A percentile compares a stretch with the other conserved stretches of the same genome.
Evolutionary conservation across 2,888 invertebrate species (phyloP).

Genomic region (Meiosimyza platycephala): DNA sequence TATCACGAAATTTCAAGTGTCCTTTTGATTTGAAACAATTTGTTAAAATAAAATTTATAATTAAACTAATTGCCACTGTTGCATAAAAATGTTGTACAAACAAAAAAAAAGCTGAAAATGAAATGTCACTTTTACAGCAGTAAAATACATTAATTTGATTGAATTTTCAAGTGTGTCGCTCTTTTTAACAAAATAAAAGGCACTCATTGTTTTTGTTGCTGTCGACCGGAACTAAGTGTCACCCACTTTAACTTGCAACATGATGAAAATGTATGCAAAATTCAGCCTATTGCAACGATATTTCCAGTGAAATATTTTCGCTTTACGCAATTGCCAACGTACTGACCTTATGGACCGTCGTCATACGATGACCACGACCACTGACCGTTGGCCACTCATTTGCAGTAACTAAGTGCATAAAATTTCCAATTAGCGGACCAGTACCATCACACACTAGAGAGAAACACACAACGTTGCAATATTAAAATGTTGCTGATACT

Average conservation of each 20-base stretch:
- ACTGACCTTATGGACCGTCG: neutral
- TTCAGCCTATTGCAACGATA: neutral
- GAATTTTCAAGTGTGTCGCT: conserved; percentile 23
- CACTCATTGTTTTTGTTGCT: conserved; percentile 3
- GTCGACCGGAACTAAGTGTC: neutral
- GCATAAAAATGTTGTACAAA: neutral
- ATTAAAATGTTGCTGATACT: too few relatives aligned
- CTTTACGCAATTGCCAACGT: neutral
- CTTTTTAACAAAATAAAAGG: conserved; percentile 34
- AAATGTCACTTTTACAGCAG: conserved; percentile 24
- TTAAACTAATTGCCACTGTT: too few relatives aligned
- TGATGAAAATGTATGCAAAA: neutral
- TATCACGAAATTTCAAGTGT: too few relatives aligned
- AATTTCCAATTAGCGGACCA: conserved; percentile 44
- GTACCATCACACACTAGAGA: neutral
- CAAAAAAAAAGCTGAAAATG: neutral
- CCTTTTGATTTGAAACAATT: too few relatives aligned
- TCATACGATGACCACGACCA: neutral
- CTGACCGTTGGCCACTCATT: conserved; percentile 38
- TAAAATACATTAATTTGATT: conserved; percentile 29
- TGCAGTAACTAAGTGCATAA: conserved; percentile 43
- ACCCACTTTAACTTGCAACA: conserved; percentile 17
- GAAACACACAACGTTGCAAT: too few relatives aligned
- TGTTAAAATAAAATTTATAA: too few relatives aligned
- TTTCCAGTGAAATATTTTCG: conserved; percentile 1